phyloP scores from a whole-genome alignment of 1,140 invertebrate species.

The Dinoponera quadriceps region DNA sequence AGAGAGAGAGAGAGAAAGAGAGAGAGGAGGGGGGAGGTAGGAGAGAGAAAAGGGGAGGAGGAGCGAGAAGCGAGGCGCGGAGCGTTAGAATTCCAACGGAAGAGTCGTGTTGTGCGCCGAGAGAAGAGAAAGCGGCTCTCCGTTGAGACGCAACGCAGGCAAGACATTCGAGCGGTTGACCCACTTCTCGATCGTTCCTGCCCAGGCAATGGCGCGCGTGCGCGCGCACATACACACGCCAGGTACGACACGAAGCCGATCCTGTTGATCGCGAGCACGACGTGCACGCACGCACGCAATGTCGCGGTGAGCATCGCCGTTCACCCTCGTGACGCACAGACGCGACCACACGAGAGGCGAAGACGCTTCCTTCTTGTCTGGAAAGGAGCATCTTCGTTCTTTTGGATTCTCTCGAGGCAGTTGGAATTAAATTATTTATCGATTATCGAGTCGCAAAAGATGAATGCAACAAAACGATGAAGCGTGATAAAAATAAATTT shows the following conservation, averaged over 20 bases:
- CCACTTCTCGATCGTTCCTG: slow-evolving; percentile 78
- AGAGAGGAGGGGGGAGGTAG: neutral
- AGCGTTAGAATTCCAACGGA: slow-evolving; percentile 79
- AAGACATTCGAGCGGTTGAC: slow-evolving; percentile 77
- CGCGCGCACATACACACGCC: slow-evolving; percentile 49
- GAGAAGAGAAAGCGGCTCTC: slow-evolving; percentile 81
- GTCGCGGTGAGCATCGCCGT: slow-evolving; percentile 4
- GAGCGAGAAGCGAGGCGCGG: slow-evolving; percentile 65
- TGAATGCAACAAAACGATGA: too few relatives aligned
- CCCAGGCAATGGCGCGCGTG: slow-evolving; percentile 75
- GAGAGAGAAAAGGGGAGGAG: slow-evolving; percentile 9
- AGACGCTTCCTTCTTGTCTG: neutral
- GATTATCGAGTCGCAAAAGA: too few relatives aligned
- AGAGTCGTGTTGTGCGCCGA: slow-evolving; percentile 66
- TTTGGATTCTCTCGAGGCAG: neutral
- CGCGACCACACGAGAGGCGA: neutral
- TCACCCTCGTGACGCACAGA: neutral
- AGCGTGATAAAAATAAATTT: too few relatives aligned
- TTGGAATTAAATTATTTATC: too few relatives aligned
- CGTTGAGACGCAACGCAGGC: slow-evolving; percentile 69
- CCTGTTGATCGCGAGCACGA: slow-evolving; percentile 45
- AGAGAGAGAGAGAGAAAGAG: slow-evolving; percentile 13
- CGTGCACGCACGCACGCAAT: neutral
- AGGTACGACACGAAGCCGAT: slow-evolving; percentile 57
- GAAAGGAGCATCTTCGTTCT: too few relatives aligned